Evolutionary conservation across 2,888 invertebrate genomes (phyloP), one percentile per base, ranked within the genome.

Genomic region (Gisinianus flammeolus): DNA sequence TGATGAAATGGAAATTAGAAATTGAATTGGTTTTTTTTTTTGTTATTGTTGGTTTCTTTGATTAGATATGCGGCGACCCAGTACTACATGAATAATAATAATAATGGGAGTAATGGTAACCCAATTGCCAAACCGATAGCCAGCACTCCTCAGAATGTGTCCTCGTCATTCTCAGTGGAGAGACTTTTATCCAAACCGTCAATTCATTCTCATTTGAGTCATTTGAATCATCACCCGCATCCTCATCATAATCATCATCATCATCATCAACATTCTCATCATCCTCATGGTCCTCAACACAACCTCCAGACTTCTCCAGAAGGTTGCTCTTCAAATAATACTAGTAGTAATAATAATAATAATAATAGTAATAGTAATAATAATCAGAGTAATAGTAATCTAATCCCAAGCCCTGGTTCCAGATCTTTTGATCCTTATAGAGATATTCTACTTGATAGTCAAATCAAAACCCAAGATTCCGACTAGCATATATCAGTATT

Each of bases 61-160:
- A 68, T n/a, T 77, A 84, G 84, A 79, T 84, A 83, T 76, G 83
- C 83, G 69, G 84, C 84, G 33, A 80, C 83, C 19, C 84, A 84
- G 81, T 83, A 83, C 80, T 83, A 84, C 79, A 82, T 82, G 81
- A 81, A 78, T 74, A 84, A 82, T 73, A 80, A 81, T 75, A n/a
- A n/a, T n/a, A 80, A 77, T 64, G 78, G 79, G 69, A 78, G 77
- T 62, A 66, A 66, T 69, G 71, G 76, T 71, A 81, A 75, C 62
- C 81, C 80, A 28, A 77, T 82, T 54, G 79, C 80, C 33, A 80
- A 83, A 79, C 83, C 84, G 78, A 79, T 82, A 70, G 72, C 78
- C 52, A 75, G 71, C 71, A 81, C 79, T 78, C 77, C 83, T 75
- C 79, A 79, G 78, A 80, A 81, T 74, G 79, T 80, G 68, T 80